These are phyloP conservation scores for Condylura cristata DNA, from an alignment of 2,113 vertebrate genomes.

Conservation along the genomic window DNA sequence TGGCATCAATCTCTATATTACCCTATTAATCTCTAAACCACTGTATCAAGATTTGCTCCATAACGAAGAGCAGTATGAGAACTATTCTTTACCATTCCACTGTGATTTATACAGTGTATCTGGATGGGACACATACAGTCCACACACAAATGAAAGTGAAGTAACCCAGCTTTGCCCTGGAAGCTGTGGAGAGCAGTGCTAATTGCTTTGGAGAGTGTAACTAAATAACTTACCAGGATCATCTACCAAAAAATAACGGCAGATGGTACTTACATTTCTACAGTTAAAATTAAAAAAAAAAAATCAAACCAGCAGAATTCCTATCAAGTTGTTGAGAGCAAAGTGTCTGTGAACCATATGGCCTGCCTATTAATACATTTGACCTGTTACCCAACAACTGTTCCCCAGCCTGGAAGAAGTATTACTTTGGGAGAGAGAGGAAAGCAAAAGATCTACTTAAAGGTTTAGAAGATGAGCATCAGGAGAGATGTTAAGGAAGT, in stretches of 20 bases:
- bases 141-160: not conserved
- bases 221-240: slow-evolving; percentile 53
- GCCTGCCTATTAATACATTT: slow-evolving; percentile 69
- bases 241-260: slow-evolving; percentile 58
- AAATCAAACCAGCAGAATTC: slow-evolving; percentile 61
- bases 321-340: slow-evolving; percentile 61
- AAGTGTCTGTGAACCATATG: slow-evolving; percentile 70
- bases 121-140: not conserved
- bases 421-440: not conserved
- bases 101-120: not conserved
- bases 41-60: not conserved
- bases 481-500: slow-evolving; percentile 3
- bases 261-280: slow-evolving; percentile 71
- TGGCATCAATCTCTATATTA: not conserved
- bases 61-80: not conserved
- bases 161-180: not conserved
- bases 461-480: not conserved
- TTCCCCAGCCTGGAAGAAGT: slow-evolving; percentile 15
- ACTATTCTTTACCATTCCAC: not conserved
- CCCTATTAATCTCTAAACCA: too few relatives aligned
- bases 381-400: slow-evolving; percentile 59
- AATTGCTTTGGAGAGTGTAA: not conserved
- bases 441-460: not conserved
- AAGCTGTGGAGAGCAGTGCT: not conserved
- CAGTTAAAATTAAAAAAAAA: slow-evolving; percentile 59